Conservation (phyloP, 2,113 vertebrate species). For the Phaethon lepturus region DNA sequence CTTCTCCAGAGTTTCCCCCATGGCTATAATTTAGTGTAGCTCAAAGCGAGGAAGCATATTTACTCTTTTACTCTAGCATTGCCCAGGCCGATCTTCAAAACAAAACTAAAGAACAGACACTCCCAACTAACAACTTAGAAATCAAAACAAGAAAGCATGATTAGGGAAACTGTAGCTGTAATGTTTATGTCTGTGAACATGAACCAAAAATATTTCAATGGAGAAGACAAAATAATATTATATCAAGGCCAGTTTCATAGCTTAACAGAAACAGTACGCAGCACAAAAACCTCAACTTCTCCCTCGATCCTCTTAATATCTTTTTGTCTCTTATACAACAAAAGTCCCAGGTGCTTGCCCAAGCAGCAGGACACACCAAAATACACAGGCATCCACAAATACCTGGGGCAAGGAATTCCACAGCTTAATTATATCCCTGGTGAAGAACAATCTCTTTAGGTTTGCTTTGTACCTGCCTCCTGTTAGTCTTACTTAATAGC, state of each 20-base stretch:
- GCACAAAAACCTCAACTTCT: fast-evolving
- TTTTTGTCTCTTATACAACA: not conserved
- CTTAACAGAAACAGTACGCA: not conserved
- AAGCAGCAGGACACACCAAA: not conserved
- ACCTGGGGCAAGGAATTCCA: not conserved
- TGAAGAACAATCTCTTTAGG: not conserved
- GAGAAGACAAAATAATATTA: not conserved
- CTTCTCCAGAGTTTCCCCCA: not conserved
- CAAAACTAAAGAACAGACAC: not conserved
- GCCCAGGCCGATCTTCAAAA: not conserved
- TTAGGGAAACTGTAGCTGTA: not conserved
- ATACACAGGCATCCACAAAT: not conserved
- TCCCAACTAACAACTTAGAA: not conserved
- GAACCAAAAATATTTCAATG: not conserved
- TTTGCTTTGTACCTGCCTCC: not conserved
- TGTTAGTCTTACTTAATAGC: not conserved
- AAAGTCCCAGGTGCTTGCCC: not conserved
- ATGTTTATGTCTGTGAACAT: fast-evolving
- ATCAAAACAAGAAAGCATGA: not conserved
- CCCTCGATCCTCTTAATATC: not conserved
- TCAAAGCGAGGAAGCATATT: not conserved
- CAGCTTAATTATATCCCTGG: not conserved
- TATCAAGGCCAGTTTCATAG: not conserved
- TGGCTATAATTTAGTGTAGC: not conserved
- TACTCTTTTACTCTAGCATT: not conserved